Percentiles rank a stretch among this genome's conserved stretches.
Conservation (phyloP, 2,113 vertebrate species). For the Trichechus manatus region DNA sequence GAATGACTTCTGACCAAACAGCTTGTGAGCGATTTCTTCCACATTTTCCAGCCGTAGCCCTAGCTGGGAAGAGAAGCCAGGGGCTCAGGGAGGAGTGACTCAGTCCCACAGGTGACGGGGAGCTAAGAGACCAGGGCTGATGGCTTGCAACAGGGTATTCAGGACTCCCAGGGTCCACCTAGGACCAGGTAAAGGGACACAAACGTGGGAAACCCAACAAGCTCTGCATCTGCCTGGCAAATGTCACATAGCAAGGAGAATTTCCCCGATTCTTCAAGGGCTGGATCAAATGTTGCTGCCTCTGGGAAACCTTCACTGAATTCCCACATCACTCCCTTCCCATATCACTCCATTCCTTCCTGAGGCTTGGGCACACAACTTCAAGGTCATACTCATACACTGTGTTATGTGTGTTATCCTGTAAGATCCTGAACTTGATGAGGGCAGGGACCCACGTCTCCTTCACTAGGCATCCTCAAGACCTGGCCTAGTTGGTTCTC, state of each 20-base stretch:
- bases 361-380: neutral
- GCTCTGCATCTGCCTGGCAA: neutral
- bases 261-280: neutral
- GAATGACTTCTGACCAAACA: conserved; percentile 76
- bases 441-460: neutral
- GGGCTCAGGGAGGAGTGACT: neutral
- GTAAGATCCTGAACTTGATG: neutral
- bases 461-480: neutral
- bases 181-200: neutral
- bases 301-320: neutral
- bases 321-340: neutral
- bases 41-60: conserved; percentile 84
- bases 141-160: too few relatives aligned
- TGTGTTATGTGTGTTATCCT: neutral
- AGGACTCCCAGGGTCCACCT: neutral
- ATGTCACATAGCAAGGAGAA: neutral
- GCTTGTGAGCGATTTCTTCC: conserved; percentile 76
- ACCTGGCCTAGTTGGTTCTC: neutral
- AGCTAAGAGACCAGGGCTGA: neutral
- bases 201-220: neutral
- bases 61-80: conserved; percentile 77
- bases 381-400: neutral
- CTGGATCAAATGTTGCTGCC: neutral
- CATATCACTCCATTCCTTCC: neutral
- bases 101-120: neutral